Evolutionary conservation across 2,888 invertebrate genomes (phyloP), one percentile per base, ranked within the genome.

Genomic region (Archaeoteleia sp.): DNA sequence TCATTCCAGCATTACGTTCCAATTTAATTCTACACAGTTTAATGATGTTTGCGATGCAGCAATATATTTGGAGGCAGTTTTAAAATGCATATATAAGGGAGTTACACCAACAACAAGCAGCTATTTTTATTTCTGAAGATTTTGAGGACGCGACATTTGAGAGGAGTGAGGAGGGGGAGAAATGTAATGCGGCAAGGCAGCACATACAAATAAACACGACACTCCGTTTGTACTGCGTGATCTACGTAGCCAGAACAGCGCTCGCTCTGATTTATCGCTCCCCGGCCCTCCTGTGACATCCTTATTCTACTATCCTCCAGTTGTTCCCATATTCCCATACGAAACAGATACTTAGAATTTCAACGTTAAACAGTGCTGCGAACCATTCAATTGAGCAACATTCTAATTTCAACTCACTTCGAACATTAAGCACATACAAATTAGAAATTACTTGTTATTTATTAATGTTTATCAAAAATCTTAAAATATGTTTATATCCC

Each of bases 181-280:
- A 27, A 46, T 39, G 53, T 9, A 54, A 40, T 48, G 54, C 54
- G 35, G 60, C 53, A 34, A 25, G 46, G 12, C 45, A 61, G 40
- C 61, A 54, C 46, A 48, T 62, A 62, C 61, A 62, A 62, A 62
- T 62, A 62, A 62, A 62, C 61, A 53, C 43, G 20, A 46, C 46
- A 42, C 55, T 55, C 63, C 55, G 63, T 63, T 62, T 62, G 62
- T 54, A 17, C 54, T 54, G 62, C 57, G 74, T 74, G 76, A 76
- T 76, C 75, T 75, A 75, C 76, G 74, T 71, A 68, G 67, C 74
- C 74, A 74, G 58, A 58, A 60, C 66, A 48, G 66, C 58, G 42
- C 66, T 58, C 66, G 46, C 74, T 68, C 73, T 77, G 77, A 78
- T 78, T 78, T 77, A 78, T 78, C 74, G 74, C 71, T 63, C 71